These are phyloP conservation scores for Ommatoiulus sabulosus DNA, from an alignment of 2,888 invertebrate genomes.

Conservation along the genomic window DNA sequence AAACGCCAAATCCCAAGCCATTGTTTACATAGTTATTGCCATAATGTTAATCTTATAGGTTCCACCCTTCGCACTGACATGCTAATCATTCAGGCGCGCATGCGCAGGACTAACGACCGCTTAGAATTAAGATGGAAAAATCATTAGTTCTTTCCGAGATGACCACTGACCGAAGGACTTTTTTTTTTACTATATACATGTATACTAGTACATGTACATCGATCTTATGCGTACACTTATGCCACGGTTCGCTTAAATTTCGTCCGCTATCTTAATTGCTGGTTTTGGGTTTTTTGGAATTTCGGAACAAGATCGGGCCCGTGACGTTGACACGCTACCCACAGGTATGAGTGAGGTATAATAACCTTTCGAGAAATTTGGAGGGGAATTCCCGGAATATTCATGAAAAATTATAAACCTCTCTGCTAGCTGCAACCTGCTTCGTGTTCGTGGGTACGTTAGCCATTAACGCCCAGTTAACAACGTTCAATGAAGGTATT, in stretches of 20 bases:
- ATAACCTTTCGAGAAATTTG: conserved; percentile 1
- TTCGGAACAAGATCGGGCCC: not conserved
- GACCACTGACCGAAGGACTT: not conserved
- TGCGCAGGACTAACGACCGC: not conserved
- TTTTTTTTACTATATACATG: not conserved
- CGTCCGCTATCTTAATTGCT: not conserved
- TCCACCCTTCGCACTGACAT: conserved; percentile 3
- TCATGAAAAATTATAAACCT: conserved; percentile 7
- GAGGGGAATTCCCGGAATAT: conserved; percentile 23
- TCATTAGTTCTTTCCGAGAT: not conserved
- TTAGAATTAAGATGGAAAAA: conserved; percentile 3
- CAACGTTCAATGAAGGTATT: no score
- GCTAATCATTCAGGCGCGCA: not conserved
- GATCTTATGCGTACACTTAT: not conserved
- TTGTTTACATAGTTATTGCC: conserved; percentile 8
- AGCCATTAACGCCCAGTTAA: not conserved
- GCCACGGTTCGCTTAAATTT: not conserved
- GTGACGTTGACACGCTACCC: not conserved
- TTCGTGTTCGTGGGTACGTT: not conserved
- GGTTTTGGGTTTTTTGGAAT: not conserved
- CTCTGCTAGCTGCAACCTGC: not conserved
- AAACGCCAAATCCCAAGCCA: not conserved
- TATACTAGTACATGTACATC: no score
- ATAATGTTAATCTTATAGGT: conserved; percentile 19
- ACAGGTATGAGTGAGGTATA: not conserved